phyloP scores from a whole-genome alignment of 2,888 invertebrate species.

The Camptogramma bilineatum region DNA sequence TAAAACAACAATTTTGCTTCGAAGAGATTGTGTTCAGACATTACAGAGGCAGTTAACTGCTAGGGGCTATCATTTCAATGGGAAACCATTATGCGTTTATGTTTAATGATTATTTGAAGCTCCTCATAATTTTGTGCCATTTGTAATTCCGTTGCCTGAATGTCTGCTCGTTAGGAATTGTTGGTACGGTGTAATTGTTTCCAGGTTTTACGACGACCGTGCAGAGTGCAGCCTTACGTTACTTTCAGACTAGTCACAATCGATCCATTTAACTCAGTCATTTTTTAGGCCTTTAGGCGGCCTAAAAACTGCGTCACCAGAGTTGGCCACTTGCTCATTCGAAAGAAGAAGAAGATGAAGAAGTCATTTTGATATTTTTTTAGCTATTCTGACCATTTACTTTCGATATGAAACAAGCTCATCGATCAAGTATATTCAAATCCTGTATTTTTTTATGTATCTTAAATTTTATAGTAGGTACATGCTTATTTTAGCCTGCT shows the following conservation, averaged over 20 bases:
- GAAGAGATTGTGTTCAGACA: constrained; percentile 80
- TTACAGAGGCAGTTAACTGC: constrained; percentile 77
- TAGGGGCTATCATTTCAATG: constrained; percentile 78
- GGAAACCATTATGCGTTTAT: constrained; percentile 81
- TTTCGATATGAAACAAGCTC: no score
- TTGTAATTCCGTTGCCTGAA: constrained; percentile 65
- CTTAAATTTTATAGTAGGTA: no score
- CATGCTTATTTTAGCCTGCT: no score
- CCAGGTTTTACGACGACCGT: constrained; percentile 50
- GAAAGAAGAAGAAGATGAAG: no score
- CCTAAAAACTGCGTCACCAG: no score
- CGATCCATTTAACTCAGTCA: not conserved
- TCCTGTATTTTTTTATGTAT: no score
- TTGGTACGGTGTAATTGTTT: constrained; percentile 62
- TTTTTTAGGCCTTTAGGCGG: no score
- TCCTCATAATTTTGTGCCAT: constrained; percentile 76
- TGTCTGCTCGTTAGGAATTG: constrained; percentile 69
- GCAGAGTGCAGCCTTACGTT: constrained; percentile 43
- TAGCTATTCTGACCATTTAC: no score
- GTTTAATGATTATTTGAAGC: constrained; percentile 82
- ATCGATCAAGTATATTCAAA: no score
- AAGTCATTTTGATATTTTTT: no score
- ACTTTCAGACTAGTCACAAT: constrained; percentile 5
- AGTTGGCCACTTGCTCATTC: no score
- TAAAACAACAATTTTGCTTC: constrained; percentile 75